Evolutionary conservation across 1,140 invertebrate species (phyloP).

Genomic region (Helicoverpa armigera): DNA sequence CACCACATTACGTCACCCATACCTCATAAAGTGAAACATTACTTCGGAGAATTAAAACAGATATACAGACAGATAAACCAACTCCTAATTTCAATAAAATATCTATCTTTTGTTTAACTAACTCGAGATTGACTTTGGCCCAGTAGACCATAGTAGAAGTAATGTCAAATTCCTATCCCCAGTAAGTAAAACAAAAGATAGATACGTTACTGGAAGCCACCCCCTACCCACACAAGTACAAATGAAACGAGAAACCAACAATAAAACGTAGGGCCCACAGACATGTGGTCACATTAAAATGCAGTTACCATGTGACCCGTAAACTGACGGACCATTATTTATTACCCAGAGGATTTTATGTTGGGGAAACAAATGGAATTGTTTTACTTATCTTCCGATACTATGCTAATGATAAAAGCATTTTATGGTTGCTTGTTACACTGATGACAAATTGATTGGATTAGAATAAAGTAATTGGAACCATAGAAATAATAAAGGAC

Average conservation of each 20-base stretch:
- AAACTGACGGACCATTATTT: slow-evolving; percentile 55
- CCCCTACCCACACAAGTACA: neutral
- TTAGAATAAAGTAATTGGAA: no score
- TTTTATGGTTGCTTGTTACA: neutral
- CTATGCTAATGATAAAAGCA: neutral
- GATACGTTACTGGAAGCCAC: no score
- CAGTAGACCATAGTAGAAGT: no score
- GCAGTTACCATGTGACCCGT: slow-evolving; percentile 54
- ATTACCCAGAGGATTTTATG: slow-evolving; percentile 50
- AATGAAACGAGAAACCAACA: neutral
- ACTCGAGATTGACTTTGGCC: no score
- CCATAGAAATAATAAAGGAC: no score
- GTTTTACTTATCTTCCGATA: slow-evolving; percentile 19
- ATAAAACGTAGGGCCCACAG: slow-evolving; percentile 49
- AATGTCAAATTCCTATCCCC: no score
- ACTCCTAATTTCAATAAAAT: no score
- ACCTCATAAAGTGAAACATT: no score
- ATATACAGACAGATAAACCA: neutral
- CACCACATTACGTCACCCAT: no score
- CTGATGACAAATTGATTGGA: neutral
- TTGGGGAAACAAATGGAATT: slow-evolving; percentile 27
- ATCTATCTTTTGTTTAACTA: no score
- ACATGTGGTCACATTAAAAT: slow-evolving; percentile 60
- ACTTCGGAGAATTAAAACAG: neutral
- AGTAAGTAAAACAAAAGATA: no score